These are phyloP conservation scores for Drosophila bocki DNA, from an alignment of 1,140 invertebrate species.

Conservation along the genomic window DNA sequence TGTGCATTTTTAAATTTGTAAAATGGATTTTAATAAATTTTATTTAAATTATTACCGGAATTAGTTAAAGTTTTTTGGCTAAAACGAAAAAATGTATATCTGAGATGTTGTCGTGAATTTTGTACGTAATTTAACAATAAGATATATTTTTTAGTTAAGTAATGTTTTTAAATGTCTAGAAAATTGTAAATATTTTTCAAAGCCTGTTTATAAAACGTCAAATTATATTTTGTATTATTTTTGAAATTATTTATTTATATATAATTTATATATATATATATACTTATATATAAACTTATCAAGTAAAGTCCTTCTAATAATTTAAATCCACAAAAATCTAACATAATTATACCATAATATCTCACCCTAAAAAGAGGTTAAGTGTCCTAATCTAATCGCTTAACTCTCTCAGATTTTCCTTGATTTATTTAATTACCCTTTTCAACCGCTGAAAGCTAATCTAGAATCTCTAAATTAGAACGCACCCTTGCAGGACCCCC, in stretches of 20 bases:
- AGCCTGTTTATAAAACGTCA: neutral
- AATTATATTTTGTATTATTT: neutral
- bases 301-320: neutral
- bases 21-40: neutral
- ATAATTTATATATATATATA: too few relatives aligned
- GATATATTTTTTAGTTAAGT: too few relatives aligned
- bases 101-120: neutral
- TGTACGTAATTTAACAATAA: neutral
- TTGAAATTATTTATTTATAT: too few relatives aligned
- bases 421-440: constrained; percentile 1
- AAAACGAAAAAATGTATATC: too few relatives aligned
- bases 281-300: too few relatives aligned
- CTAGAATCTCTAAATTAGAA: constrained; percentile 18
- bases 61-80: neutral
- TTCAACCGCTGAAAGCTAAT: constrained; percentile 18
- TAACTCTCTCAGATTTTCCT: neutral
- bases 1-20: neutral
- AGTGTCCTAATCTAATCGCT: neutral
- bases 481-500: neutral
- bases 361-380: neutral
- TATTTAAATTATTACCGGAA: neutral
- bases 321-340: neutral
- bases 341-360: neutral
- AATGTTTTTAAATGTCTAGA: neutral
- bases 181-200: neutral